Evolutionary conservation across 2,797 vertebrate species (phyloP).

Genomic region (Acropternis orthonyx): DNA sequence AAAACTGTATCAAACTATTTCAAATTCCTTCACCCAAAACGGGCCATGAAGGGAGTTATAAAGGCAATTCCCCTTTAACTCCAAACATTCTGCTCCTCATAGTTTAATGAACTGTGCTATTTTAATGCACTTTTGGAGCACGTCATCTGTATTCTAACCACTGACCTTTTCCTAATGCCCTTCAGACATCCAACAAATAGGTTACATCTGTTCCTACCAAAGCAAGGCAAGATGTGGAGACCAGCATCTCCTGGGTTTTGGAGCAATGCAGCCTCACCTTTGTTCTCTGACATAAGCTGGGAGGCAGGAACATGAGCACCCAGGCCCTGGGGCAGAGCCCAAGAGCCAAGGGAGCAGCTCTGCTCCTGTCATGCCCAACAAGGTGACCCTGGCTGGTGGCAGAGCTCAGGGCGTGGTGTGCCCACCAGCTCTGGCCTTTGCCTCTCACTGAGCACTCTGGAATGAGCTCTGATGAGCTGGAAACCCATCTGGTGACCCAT

Average conservation of each 20-base stretch:
- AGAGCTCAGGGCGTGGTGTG: fast-evolving
- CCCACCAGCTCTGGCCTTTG: background rate
- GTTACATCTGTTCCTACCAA: slow-evolving; percentile 30
- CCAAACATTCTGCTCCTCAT: background rate
- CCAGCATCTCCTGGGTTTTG: background rate
- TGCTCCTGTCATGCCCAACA: background rate
- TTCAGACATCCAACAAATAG: slow-evolving; percentile 26
- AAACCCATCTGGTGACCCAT: background rate
- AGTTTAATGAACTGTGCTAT: background rate
- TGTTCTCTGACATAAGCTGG: fast-evolving
- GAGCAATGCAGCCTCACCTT: background rate
- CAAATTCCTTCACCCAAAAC: background rate
- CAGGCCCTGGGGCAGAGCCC: background rate
- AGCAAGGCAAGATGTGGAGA: background rate
- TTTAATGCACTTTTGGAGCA: background rate
- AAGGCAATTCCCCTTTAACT: background rate
- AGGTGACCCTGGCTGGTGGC: background rate
- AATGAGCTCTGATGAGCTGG: background rate
- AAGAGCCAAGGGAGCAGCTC: fast-evolving
- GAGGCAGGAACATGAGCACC: fast-evolving
- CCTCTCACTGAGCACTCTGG: background rate
- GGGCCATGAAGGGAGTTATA: background rate
- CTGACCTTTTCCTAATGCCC: slow-evolving; percentile 47
- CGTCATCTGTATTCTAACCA: background rate
- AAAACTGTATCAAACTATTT: background rate